Evolutionary conservation across 2,888 invertebrate genomes (phyloP).

Genomic region (Microchrysa polita): DNA sequence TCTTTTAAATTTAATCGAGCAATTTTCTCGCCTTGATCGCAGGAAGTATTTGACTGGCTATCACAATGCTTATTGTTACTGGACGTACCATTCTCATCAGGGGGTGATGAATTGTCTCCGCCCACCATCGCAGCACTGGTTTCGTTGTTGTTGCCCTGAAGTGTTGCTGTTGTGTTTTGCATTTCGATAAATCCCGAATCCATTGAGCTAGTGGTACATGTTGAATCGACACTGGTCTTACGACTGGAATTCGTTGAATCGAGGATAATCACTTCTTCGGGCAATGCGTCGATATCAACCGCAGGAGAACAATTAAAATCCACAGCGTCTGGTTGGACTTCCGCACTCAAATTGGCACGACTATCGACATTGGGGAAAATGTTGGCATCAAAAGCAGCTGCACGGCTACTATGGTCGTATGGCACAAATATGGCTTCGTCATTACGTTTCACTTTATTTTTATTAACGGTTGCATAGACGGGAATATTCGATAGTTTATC

Average conservation of each 20-base stretch:
- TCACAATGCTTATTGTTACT: conserved; percentile 42
- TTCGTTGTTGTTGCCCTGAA: conserved; percentile 20
- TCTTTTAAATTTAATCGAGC: conserved; percentile 62
- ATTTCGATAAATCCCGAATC: conserved; percentile 65
- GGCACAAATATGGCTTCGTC: conserved; percentile 43
- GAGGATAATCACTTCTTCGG: conserved; percentile 50
- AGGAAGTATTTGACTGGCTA: conserved; percentile 46
- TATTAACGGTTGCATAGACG: conserved; percentile 60
- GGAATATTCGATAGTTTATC: conserved; percentile 49
- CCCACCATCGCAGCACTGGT: neutral
- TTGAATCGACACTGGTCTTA: conserved; percentile 64
- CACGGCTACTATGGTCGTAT: neutral
- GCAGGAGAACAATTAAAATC: too few relatives aligned
- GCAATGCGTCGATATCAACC: conserved; percentile 29
- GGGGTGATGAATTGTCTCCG: neutral
- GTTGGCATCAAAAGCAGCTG: conserved; percentile 57
- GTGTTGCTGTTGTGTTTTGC: conserved; percentile 54
- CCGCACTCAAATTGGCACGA: conserved; percentile 13
- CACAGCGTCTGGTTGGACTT: neutral
- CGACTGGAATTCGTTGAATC: conserved; percentile 60
- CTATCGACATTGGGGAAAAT: conserved; percentile 4
- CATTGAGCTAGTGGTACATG: conserved; percentile 64
- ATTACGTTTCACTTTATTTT: conserved; percentile 54
- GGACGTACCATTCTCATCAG: conserved; percentile 9
- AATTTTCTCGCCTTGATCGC: conserved; percentile 56